A percentile compares a stretch with the other conserved stretches of the same genome.
Conservation (phyloP, 2,797 vertebrate species). For the Carapus acus region DNA sequence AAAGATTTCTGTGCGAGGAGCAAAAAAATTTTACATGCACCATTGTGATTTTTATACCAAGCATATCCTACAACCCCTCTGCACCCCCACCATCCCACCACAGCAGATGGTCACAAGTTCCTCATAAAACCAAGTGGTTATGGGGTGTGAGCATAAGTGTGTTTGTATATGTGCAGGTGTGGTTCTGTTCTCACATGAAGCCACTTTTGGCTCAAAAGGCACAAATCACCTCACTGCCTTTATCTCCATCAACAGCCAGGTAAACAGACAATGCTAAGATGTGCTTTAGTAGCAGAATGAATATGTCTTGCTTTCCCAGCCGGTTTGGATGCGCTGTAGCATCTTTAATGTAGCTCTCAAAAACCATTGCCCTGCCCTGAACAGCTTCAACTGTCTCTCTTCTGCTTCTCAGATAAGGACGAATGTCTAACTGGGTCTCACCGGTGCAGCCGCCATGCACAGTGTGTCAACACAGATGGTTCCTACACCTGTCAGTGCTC, state of each 20-base stretch:
- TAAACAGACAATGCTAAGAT: conserved; percentile 58
- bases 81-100: neutral
- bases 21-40: neutral
- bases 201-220: conserved; percentile 35
- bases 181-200: conserved; percentile 17
- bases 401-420: conserved; percentile 58
- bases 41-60: neutral
- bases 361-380: conserved; percentile 5
- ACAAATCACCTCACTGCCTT: too few species aligned
- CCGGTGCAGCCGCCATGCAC: conserved; percentile 63
- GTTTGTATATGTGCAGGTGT: neutral
- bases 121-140: conserved; percentile 16
- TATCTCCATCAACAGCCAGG: conserved; percentile 58
- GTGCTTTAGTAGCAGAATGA: conserved; percentile 59
- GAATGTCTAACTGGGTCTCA: conserved; percentile 68
- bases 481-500: conserved; percentile 68
- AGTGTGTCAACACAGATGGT: conserved; percentile 67
- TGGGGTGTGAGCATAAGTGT: neutral
- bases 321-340: too few species aligned
- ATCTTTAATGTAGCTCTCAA: conserved; percentile 46
- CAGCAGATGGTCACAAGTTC: conserved; percentile 22
- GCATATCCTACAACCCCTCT: neutral
- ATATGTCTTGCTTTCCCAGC: too few species aligned
- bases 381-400: conserved; percentile 10
- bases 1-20: neutral